Evolutionary conservation across 2,888 invertebrate genomes (phyloP).

Genomic region (Agonopterix alstromeriana): DNA sequence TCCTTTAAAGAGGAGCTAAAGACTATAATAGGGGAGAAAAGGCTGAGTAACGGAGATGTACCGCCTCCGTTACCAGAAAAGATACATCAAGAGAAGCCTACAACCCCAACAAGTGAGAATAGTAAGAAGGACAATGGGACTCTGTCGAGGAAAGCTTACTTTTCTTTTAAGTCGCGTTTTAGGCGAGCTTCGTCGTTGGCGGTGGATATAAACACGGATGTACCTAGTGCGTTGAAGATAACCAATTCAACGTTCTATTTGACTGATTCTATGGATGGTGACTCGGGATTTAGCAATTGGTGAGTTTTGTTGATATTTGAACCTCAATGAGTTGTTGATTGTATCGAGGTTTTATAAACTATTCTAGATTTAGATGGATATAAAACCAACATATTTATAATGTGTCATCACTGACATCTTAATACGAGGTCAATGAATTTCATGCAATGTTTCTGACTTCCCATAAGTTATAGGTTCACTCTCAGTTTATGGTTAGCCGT

Average conservation of each 20-base stretch:
- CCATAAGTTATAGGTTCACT: no score
- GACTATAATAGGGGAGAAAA: slow-evolving; percentile 54
- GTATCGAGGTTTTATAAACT: no score
- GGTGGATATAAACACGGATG: slow-evolving; percentile 68
- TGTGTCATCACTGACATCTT: no score
- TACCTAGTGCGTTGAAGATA: slow-evolving; percentile 71
- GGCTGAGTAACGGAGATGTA: slow-evolving; percentile 45
- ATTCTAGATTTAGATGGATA: no score
- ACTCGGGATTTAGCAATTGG: slow-evolving; percentile 78
- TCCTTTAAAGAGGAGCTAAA: slow-evolving; percentile 58
- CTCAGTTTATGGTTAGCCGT: no score
- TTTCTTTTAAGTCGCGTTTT: slow-evolving; percentile 79
- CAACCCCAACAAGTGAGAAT: slow-evolving; percentile 48
- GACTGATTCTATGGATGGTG: slow-evolving; percentile 80
- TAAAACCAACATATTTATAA: no score
- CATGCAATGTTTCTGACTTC: no score
- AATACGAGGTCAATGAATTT: no score
- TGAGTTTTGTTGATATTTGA: slow-evolving; percentile 22
- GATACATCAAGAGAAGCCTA: slow-evolving; percentile 46
- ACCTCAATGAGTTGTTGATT: no score
- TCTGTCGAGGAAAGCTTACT: slow-evolving; percentile 64
- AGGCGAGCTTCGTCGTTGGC: slow-evolving; percentile 77
- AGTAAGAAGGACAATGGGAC: slow-evolving; percentile 60
- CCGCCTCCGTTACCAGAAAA: slow-evolving; percentile 58
- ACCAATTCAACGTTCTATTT: slow-evolving; percentile 85